Evolutionary conservation across 2,113 vertebrate genomes (phyloP).

Genomic region (Crotalus horridus): DNA sequence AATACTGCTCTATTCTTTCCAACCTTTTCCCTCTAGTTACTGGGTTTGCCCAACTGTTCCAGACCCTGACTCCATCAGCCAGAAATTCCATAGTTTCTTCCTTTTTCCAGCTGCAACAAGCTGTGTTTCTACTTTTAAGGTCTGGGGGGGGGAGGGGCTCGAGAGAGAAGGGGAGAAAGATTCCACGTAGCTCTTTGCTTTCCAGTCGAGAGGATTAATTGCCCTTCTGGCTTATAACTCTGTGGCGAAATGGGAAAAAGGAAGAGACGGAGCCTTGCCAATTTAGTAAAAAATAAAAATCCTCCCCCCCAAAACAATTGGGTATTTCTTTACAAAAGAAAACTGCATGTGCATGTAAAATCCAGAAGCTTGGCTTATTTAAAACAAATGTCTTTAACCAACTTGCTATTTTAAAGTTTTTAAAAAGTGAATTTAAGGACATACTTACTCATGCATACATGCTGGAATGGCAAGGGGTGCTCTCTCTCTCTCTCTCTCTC

Average conservation of each 20-base stretch:
- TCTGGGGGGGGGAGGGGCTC: background rate
- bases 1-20: background rate
- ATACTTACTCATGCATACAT: background rate
- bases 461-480: background rate
- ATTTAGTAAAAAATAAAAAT: background rate
- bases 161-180: background rate
- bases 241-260: background rate
- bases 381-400: background rate
- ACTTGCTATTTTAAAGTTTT: background rate
- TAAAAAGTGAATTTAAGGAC: background rate
- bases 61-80: background rate
- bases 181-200: background rate
- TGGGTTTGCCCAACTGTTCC: background rate
- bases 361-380: background rate
- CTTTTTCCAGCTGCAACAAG: background rate
- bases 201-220: background rate
- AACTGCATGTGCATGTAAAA: background rate
- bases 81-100: background rate
- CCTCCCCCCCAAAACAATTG: background rate
- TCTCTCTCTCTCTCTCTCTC: no score
- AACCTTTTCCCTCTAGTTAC: background rate
- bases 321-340: background rate
- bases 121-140: background rate
- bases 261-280: background rate
- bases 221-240: background rate